Evolutionary conservation across 53 echinoderm and acorn worm species (phyloP), one percentile per base, ranked within the genome.

Genomic region (Astropecten irregularis): DNA sequence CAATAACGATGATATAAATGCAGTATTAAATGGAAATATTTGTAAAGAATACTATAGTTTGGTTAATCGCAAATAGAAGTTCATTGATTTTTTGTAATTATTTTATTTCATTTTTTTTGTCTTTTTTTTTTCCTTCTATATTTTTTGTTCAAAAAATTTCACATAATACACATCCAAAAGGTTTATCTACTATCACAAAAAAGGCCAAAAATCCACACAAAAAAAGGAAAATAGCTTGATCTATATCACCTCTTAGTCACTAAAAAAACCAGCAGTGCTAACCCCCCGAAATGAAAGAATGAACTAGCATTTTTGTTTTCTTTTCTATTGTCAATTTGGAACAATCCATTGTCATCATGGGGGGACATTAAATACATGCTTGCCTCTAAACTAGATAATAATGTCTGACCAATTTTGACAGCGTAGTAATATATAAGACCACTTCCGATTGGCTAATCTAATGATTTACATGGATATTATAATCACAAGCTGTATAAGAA

Each of bases 51-150:
- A 79, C 79, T 79, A 79, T 79, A 46, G 79, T 79, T 79, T 79
- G 62, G 79, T 79, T 61, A 61, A 79, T 79, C 79, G 79, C 79
- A 79, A 79, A 79, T 79, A 79, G 79, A 79, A 79, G 79, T 79
- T 79, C 79, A 79, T 79, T 33, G 59, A 76, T 59, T 76, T 26
- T 76, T 76, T 76, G n/a, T n/a, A n/a, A n/a, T 76, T 58, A 28
- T 28, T 57, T 40, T 74, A 56, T 74, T 74, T 27, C 30, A 27
- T 34, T 60, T 58, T 60, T 16, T 11, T 46, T 73, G 33, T 73
- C n/a, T n/a, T n/a, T 76, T 76, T 76, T 58, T 48, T 28, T 57
- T 40, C 56, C 56, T 74, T 74, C 15, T 46, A 27, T 34, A 42
- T 58, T 60, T 16, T 11, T 46, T 73, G 33, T 73, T 42, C 59